Evolutionary conservation across 2,888 invertebrate genomes (phyloP).

Genomic region (Drosophila atripex): DNA sequence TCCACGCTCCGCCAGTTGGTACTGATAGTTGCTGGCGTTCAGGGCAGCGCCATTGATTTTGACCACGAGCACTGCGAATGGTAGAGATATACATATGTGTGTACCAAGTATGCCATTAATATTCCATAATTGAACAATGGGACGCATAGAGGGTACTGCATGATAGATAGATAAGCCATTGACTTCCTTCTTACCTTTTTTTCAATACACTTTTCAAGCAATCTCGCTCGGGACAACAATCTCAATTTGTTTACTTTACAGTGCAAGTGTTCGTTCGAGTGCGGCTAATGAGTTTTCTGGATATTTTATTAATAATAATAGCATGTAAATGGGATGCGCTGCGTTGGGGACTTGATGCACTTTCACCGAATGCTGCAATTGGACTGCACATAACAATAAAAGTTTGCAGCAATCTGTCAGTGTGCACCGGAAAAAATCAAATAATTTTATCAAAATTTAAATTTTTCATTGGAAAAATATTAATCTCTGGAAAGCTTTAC

Average conservation of each 20-base stretch:
- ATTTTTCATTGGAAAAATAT: not conserved
- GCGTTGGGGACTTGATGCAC: constrained; percentile 1
- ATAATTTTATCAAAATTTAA: not conserved
- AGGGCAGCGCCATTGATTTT: constrained; percentile 54
- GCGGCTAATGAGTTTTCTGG: not conserved
- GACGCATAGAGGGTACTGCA: constrained; percentile 30
- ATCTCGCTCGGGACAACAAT: constrained; percentile 2
- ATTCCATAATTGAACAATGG: constrained; percentile 40
- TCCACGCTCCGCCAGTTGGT: constrained; percentile 30
- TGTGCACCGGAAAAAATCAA: not conserved
- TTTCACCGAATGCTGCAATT: constrained; percentile 36
- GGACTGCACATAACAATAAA: constrained; percentile 17
- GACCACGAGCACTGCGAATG: constrained; percentile 43
- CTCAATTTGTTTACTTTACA: constrained; percentile 14
- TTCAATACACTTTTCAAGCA: constrained; percentile 6
- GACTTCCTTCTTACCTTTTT: constrained; percentile 30
- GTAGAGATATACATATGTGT: constrained; percentile 10
- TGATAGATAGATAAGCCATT: constrained; percentile 30
- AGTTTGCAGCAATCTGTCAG: constrained; percentile 1
- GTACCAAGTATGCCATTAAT: constrained; percentile 16
- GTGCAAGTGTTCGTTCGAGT: not conserved
- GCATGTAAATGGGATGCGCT: constrained; percentile 17
- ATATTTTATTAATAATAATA: constrained; percentile 8
- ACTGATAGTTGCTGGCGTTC: constrained; percentile 49
- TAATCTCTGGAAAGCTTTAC: no score